Evolutionary conservation across 2,113 vertebrate species (phyloP), one percentile per base, ranked within the genome.

Genomic region (Dicaeum eximium): DNA sequence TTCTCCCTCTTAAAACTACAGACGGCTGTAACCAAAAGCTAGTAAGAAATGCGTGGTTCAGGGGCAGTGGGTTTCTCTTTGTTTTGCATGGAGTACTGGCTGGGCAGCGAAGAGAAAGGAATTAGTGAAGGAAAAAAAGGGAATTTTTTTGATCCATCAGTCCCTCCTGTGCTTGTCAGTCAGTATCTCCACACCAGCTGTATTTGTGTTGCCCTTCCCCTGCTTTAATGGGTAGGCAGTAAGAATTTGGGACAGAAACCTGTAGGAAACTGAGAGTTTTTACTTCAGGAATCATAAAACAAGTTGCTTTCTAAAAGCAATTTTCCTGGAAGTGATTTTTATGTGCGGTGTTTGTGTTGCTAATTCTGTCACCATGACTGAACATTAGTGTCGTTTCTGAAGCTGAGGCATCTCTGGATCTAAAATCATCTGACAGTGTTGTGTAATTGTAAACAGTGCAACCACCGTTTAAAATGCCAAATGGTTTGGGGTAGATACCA

Each of bases 11-110:
- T 69, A 19, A 42, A 3, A 22, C 31, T 37, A 5, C 44, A 40
- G 31, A 18, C 1, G 3, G 0, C 21, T 45, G 16, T 35, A 33
- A 33, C 6, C 21, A 28, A 19, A 10, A 24, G n/a, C 31, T 65
- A 3, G 3, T 24, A 25, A 21, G 38, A 45, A 71, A 58, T 2
- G 7, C 0, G 0, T 31, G 1, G 17, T 35, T 45, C 13, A 19
- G 8, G 28, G 17, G 20, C 24, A 4, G 35, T 2, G 57, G 38
- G 16, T 38, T 64, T 12, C 30, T 24, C 3, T 35, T 83, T 58
- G 27, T 23, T 86, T 60, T 30, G 54, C 37, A 0, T 24, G 28
- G 12, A 18, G 15, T 2, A 2, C 22, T n/a, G n/a, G 8, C 17
- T 33, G 80, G 42, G 51, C 47, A 19, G 30, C 10, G 48, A 62